Percentiles rank a stretch among this genome's conserved stretches.
Evolutionary conservation across 2,113 vertebrate genomes (phyloP).

Genomic region (Electrona antarctica): DNA sequence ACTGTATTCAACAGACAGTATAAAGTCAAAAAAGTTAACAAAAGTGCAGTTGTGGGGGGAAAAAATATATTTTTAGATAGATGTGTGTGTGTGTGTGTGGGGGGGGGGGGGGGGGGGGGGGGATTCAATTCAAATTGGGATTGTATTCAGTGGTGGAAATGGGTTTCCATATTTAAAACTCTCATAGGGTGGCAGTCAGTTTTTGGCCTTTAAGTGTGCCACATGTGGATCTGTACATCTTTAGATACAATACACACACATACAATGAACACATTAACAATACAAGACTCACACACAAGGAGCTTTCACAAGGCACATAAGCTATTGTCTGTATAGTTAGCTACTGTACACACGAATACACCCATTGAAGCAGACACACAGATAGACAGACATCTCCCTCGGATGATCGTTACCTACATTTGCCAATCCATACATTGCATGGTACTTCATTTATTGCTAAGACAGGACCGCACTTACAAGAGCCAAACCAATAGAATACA

Average conservation of each 20-base stretch:
- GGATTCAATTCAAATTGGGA: too few species aligned
- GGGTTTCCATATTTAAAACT: conserved; percentile 22
- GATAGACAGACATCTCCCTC: neutral
- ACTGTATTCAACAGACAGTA: too few species aligned
- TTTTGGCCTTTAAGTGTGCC: conserved; percentile 52
- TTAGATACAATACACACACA: neutral
- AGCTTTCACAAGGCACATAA: conserved; percentile 74
- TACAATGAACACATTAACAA: conserved; percentile 40
- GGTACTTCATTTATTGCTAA: conserved; percentile 72
- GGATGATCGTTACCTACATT: neutral
- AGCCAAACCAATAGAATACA: conserved; percentile 56
- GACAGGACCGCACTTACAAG: conserved; percentile 63
- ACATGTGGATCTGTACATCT: conserved; percentile 16
- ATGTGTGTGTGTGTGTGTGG: too few species aligned
- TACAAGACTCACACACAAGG: conserved; percentile 52
- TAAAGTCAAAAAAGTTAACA: too few species aligned
- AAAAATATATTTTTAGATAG: too few species aligned
- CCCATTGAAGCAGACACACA: conserved; percentile 41
- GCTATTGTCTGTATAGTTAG: conserved; percentile 51
- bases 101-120: too few species aligned
- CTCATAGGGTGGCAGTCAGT: conserved; percentile 4
- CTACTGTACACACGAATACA: conserved; percentile 54
- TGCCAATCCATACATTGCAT: conserved; percentile 35
- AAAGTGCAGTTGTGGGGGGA: too few species aligned
- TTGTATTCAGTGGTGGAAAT: neutral